These are phyloP conservation scores for Dromaius novaehollandiae DNA, from an alignment of 2,113 vertebrate genomes.

Conservation along the genomic window DNA sequence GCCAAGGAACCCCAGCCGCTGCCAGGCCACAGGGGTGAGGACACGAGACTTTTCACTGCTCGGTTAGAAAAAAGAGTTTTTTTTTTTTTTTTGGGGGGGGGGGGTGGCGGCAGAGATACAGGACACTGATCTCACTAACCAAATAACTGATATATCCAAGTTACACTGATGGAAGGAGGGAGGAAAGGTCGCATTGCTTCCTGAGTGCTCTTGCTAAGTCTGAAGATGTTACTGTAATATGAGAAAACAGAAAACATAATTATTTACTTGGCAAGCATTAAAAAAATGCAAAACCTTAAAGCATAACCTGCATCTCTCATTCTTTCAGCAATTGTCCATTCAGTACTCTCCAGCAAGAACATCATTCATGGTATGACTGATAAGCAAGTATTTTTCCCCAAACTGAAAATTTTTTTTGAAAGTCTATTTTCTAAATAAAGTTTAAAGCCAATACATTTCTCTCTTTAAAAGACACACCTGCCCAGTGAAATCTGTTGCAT, in stretches of 20 bases:
- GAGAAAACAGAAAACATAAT: background rate
- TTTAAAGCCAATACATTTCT: background rate
- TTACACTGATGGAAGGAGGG: background rate
- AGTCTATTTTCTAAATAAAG: background rate
- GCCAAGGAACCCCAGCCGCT: background rate
- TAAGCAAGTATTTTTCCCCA: background rate
- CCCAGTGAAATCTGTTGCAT: background rate
- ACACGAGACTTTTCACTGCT: background rate
- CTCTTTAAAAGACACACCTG: constrained; percentile 10
- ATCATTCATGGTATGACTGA: background rate
- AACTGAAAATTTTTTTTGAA: background rate
- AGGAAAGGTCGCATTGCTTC: background rate
- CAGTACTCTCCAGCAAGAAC: background rate
- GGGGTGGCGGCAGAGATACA: background rate
- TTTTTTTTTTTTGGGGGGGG: background rate
- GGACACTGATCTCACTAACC: background rate
- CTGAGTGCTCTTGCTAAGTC: background rate
- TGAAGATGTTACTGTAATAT: background rate
- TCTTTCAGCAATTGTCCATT: background rate
- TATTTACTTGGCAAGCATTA: background rate
- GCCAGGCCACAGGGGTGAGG: background rate
- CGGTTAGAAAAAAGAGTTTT: background rate
- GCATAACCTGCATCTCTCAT: background rate
- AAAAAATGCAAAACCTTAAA: background rate
- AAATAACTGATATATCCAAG: background rate